Conservation (phyloP, 2,113 vertebrate genomes). For the Brienomyrus longianalis region DNA sequence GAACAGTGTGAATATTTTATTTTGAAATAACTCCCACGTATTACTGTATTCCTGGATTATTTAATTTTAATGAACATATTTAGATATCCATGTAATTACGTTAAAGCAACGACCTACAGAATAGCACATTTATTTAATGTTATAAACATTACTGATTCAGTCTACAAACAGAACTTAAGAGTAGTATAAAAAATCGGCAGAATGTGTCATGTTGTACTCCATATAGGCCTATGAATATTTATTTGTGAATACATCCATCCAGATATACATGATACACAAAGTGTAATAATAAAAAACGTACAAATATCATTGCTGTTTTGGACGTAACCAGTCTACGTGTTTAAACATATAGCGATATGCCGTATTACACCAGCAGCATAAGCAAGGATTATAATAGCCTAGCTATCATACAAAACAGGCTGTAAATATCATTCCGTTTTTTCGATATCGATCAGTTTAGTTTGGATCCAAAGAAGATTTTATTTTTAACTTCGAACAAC, state of each 20-base stretch:
- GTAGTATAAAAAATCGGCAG: neutral
- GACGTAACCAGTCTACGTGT: neutral
- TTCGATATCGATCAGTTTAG: neutral
- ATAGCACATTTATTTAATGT: neutral
- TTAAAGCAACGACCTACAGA: neutral
- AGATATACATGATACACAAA: neutral
- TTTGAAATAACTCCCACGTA: neutral
- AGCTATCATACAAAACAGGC: neutral
- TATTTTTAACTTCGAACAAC: neutral
- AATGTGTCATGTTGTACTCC: neutral
- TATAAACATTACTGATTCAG: neutral
- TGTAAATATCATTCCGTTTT: neutral
- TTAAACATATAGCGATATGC: neutral
- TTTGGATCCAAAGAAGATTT: neutral
- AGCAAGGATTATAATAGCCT: neutral
- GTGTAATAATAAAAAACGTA: neutral
- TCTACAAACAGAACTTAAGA: neutral
- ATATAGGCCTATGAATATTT: neutral
- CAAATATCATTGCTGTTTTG: neutral
- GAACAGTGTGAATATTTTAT: neutral
- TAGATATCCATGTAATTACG: neutral
- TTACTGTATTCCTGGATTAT: neutral
- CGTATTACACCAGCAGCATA: neutral
- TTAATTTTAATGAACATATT: neutral
- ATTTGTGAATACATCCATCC: neutral